Base-by-base conservation (phyloP, 2,113 vertebrate species). In the Oreotrochilus melanogaster region DNA sequence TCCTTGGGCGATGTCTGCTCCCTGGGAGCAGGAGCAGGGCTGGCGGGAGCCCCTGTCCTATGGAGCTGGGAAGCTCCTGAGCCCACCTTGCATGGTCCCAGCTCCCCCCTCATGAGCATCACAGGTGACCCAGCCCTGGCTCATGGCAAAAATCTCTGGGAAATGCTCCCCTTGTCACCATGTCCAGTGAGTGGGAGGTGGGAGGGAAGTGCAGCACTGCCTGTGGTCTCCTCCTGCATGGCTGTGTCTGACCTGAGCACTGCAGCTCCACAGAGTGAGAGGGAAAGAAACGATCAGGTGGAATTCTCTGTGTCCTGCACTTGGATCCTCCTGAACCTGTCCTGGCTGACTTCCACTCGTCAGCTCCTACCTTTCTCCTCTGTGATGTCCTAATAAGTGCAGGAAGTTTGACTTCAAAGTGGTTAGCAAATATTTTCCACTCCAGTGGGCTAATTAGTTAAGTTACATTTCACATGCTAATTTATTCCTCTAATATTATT, bases 391-490 rank as follows among this genome's bases (percentile, higher is more conserved):
- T 84, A 71, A 1, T 60, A 84, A 62, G 85, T 39, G 57, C 92
- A 86, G 64, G 13, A 66, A 69, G 67, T 45, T 89, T 76, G 82
- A 92, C 85, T 97, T 97, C 95, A 94, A 94, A 96, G 94, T 24
- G 35, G 67, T 92, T 95, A 78, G 82, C 78, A 81, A 92, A 56
- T 60, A 72, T 92, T 96, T 95, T 95, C 94, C 86, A 92, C 94
- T 93, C 88, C 86, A 95, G 53, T 73, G 79, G 85, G 82, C 90
- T 96, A 94, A 93, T 95, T 94, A 94, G 93, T 90, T 92, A 96
- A 96, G 95, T 96, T 95, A 74, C 87, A 96, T 97, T 96, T 94
- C 93, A 84, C 57, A 95, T 94, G 86, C 72, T 97, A 95, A 96
- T 96, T 96, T 94, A 94, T 95, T 95, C 88, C 69, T 93, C 61